Conservation (phyloP, 2,113 vertebrate species). For the Neolamprologus toae region DNA sequence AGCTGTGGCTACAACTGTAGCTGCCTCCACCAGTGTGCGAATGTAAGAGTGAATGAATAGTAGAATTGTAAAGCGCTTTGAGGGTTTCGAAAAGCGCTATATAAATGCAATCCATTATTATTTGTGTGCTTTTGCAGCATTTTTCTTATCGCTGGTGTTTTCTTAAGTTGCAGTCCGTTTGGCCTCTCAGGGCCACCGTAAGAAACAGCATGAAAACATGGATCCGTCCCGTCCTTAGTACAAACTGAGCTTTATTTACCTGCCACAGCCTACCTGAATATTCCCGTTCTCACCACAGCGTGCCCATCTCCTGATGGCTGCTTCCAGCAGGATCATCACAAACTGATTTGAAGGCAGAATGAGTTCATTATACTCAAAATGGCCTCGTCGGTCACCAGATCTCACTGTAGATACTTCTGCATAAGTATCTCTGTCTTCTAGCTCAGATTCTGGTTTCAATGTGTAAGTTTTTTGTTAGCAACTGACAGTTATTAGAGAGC, state of each 20-base stretch:
- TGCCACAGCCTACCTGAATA: not conserved
- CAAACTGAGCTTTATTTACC: not conserved
- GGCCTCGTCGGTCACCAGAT: not conserved
- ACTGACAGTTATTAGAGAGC: not conserved
- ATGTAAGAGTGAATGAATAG: too few relatives aligned
- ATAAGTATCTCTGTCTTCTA: not conserved
- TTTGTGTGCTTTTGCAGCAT: not conserved
- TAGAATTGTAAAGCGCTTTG: not conserved
- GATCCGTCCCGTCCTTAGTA: not conserved
- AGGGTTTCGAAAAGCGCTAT: rapidly evolving
- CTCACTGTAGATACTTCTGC: not conserved
- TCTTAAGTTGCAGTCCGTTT: not conserved
- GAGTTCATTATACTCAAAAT: not conserved
- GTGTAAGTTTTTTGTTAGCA: not conserved
- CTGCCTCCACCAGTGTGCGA: too few relatives aligned
- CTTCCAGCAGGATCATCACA: not conserved
- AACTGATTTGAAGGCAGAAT: not conserved
- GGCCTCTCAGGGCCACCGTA: not conserved
- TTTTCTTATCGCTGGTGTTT: not conserved
- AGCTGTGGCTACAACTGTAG: too few relatives aligned
- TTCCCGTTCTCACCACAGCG: not conserved
- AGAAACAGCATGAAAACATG: not conserved
- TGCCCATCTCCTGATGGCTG: not conserved
- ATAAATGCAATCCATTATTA: not conserved
- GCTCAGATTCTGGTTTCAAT: not conserved